phyloP scores from a whole-genome alignment of 2,888 invertebrate species.

The Dermolepida albohirtum region DNA sequence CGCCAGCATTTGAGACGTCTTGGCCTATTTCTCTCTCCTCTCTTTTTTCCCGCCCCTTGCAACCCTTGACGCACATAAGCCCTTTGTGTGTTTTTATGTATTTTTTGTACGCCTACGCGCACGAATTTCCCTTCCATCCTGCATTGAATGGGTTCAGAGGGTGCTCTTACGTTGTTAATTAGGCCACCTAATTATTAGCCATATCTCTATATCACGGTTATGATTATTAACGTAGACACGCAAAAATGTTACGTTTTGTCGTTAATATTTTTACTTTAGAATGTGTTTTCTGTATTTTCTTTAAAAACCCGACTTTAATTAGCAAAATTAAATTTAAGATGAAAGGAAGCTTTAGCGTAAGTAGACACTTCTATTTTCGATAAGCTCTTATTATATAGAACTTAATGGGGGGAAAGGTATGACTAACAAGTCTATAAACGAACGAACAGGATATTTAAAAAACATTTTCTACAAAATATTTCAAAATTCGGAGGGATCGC shows the following conservation, averaged over 20 bases:
- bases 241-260: constrained; percentile 30
- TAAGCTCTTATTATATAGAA: no score
- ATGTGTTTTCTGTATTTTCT: constrained; percentile 16
- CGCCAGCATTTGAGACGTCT: constrained; percentile 36
- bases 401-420: no score
- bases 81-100: constrained; percentile 34
- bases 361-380: no score
- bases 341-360: neutral
- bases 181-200: constrained; percentile 37
- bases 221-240: constrained; percentile 32
- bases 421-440: no score
- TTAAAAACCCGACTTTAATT: constrained; percentile 21
- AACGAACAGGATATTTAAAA: no score
- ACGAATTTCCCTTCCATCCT: constrained; percentile 31
- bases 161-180: constrained; percentile 36
- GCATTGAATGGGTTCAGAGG: constrained; percentile 33
- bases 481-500: no score
- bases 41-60: constrained; percentile 10
- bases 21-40: constrained; percentile 35
- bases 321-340: neutral
- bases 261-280: constrained; percentile 29
- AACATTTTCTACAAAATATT: no score
- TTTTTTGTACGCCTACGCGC: constrained; percentile 35
- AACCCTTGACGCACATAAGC: constrained; percentile 30
- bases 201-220: constrained; percentile 38